Conservation (phyloP, 2,888 invertebrate species). For the Drosophila nigritarsus region DNA sequence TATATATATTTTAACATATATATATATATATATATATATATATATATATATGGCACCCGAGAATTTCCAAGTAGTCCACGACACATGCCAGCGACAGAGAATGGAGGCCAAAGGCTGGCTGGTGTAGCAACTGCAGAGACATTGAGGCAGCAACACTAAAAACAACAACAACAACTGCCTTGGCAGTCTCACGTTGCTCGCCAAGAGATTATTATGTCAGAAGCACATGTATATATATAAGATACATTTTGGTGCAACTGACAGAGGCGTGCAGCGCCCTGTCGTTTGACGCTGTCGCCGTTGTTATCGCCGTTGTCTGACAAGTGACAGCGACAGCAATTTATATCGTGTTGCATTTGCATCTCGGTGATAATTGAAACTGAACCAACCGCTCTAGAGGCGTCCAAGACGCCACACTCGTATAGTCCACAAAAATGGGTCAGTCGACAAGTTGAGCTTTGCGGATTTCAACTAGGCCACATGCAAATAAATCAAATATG, state of each 20-base stretch:
- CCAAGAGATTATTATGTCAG: slow-evolving; percentile 70
- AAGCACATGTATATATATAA: slow-evolving; percentile 62
- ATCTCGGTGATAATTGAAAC: slow-evolving; percentile 55
- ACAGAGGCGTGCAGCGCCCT: slow-evolving; percentile 40
- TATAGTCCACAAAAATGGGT: slow-evolving; percentile 37
- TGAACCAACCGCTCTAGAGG: slow-evolving; percentile 17
- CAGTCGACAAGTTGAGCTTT: slow-evolving; percentile 27
- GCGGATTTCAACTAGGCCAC: neutral
- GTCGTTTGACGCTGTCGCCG: slow-evolving; percentile 36
- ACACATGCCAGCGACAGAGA: slow-evolving; percentile 33
- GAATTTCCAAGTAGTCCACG: slow-evolving; percentile 36
- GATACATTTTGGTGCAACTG: slow-evolving; percentile 66
- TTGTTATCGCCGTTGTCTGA: slow-evolving; percentile 74
- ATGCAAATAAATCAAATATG: neutral
- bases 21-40: slow-evolving; percentile 6
- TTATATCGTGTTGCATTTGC: slow-evolving; percentile 77
- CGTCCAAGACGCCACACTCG: slow-evolving; percentile 11
- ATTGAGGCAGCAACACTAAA: slow-evolving; percentile 45
- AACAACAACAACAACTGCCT: slow-evolving; percentile 13
- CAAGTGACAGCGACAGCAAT: slow-evolving; percentile 82
- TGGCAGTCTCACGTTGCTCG: slow-evolving; percentile 22
- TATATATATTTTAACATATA: slow-evolving; percentile 2
- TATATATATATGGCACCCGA: slow-evolving; percentile 6
- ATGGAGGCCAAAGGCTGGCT: slow-evolving; percentile 35
- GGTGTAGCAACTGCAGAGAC: slow-evolving; percentile 54